Conservation (phyloP, 53 echinoderm and acorn worm genomes). For the Apostichopus leukothele region DNA sequence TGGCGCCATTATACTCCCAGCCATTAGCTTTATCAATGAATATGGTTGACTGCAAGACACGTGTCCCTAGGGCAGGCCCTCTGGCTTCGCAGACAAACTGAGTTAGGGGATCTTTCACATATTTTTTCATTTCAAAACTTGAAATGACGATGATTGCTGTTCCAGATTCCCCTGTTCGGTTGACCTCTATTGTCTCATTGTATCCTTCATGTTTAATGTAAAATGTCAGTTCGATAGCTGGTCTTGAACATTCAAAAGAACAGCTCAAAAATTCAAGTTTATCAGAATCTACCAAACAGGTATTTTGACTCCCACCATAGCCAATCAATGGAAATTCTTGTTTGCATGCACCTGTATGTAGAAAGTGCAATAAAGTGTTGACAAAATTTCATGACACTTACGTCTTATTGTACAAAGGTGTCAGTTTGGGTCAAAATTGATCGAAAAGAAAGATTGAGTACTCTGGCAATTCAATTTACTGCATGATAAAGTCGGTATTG, state of each 20-base stretch:
- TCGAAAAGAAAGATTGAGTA: too few species aligned
- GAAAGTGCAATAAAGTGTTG: too few species aligned
- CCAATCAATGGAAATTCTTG: neutral
- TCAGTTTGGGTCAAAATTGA: too few species aligned
- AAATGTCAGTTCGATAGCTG: neutral
- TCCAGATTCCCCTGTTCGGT: neutral
- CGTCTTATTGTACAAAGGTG: too few species aligned
- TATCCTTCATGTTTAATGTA: conserved; percentile 21
- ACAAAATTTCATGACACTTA: too few species aligned
- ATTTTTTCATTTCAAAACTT: neutral
- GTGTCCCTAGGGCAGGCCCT: neutral
- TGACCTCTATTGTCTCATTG: neutral
- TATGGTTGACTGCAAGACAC: neutral
- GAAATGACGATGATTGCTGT: neutral
- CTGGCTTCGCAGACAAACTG: conserved; percentile 10
- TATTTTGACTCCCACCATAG: neutral
- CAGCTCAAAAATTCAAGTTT: neutral
- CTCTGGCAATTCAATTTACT: too few species aligned
- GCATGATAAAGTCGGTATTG: too few species aligned
- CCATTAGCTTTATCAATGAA: neutral
- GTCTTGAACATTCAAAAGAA: neutral
- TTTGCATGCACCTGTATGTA: too few species aligned
- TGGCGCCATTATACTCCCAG: neutral
- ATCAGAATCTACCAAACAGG: neutral
- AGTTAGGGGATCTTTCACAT: neutral